Base-by-base conservation (phyloP, 2,797 vertebrate genomes). In the Cottoperca gobio region DNA sequence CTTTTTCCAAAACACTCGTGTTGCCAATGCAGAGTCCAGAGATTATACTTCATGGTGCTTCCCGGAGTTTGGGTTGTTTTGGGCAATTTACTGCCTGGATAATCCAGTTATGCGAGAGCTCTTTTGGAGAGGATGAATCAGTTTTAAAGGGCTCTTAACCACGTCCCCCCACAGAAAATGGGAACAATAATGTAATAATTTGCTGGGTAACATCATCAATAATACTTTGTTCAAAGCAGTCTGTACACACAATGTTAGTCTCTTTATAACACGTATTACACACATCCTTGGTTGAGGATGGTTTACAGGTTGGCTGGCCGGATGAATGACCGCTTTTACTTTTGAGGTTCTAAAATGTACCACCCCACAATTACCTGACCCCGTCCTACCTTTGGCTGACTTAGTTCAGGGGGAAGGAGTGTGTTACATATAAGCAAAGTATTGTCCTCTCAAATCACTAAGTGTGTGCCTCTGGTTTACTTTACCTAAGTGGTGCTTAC, bases 391-490 rank as follows among this genome's bases (percentile, higher is more conserved):
- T 86, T 68, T 73, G 59, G 67, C 54, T 52, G 66, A 60, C 76
- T 83, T 75, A 65, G 49, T 76, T 69, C 24, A 28, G 39, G 43
- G 54, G 45, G 37, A 21, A 77, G 45, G 58, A 73, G 55, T 65
- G 26, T 79, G 49, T 40, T 65, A 63, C 26, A 17, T 67, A 88
- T 78, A 86, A 83, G 77, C n/a, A 78, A 83, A 55, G 60, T 73
- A 53, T 88, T 88, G 82, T 84, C 54, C 60, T 54, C 61, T 66
- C 23, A 69, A 63, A 78, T 76, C 26, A 60, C 16, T 46, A 54
- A 55, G 45, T 86, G 79, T 79, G 49, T 81, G 72, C 45, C 62
- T 78, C 66, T 84, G 85, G 82, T 87, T 83, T 79, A 73, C 65
- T 79, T 89, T 83, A 69, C 82, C 70, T 40, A 52, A 77, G 60